Base-by-base conservation (phyloP, 64 coral and sea anemone species). In the Montipora capricornis region DNA sequence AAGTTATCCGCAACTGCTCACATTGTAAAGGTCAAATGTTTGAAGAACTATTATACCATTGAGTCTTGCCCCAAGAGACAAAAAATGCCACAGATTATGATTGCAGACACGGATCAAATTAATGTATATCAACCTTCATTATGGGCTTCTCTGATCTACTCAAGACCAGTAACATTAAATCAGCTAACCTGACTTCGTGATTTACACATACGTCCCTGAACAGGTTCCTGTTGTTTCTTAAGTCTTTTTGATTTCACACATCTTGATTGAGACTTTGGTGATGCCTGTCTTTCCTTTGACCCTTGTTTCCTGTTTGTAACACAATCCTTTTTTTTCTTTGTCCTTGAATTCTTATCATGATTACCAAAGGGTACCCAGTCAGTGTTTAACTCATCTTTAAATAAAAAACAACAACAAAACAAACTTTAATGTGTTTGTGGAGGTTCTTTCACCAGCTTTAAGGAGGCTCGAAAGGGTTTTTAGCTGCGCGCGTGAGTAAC, bases 271-370 rank as follows among this genome's bases (percentile, higher is more conserved):
- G 66, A 73, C 37, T 10, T 50, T 50, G 6, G 12, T 48, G 44
- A 50, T 2, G 8, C 49, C 15, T 6, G 15, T 69, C 26, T 86
- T 73, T 17, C 17, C 60, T 68, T 68, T 15, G 37, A 47, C 44
- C 37, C 24, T 44, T 46, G 14, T n/a, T 84, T 68, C 60, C 26
- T 82, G 17, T 37, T 47, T 68, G 46, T 83, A 29, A 68, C 81
- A n/a, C 19, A 37, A 26, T 60, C 16, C 15, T 44, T 84, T 37
- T 58, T 37, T 37, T 37, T 44, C 48, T 73, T 86, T 67, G 13
- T 83, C 37, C 81, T 83, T 19, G 66, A 86, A 70, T 73, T 73
- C 8, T 71, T 86, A 48, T 60, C 19, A n/a, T 71, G 45, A n/a
- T 73, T 71, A n/a, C 46, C 19, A 73, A 13, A 26, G 49, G 82